Base-by-base conservation (phyloP, 2,113 vertebrate species). In the Gymnorhina tibicen region DNA sequence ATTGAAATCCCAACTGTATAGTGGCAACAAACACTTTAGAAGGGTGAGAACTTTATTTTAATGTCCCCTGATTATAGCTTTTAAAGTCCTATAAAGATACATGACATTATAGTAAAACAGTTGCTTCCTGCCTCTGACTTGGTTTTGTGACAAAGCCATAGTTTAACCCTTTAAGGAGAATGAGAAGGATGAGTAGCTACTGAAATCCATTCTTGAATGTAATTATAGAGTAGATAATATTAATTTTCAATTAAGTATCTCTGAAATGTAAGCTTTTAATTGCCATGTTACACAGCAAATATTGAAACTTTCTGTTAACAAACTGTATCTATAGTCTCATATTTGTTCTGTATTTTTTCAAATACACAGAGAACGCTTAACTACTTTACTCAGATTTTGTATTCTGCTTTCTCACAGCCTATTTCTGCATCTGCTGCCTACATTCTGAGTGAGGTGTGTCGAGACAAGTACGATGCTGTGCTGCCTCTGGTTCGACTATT, bases 371-470 rank as follows among this genome's bases (percentile, higher is more conserved):
- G 74, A 83, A 39, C 7, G 22, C 59, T 66, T 72, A 62, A 87
- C n/a, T 93, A 1, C 70, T 73, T 78, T 66, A 55, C 18, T 97
- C 16, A 35, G 50, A 21, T 89, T 94, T 79, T 6, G 19, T 14
- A 12, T 53, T 76, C 67, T 91, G 64, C 64, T 97, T 28, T 95
- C 42, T 92, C 87, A 46, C 97, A 99, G 99, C 99, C 99, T 2
- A 98, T 99, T 97, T 99, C 99, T 53, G 99, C 99, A 27, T 99
- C 99, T 80, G 98, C 99, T 96, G 99, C 99, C 73, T 99, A 99
- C 97, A 99, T 99, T 97, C 96, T 99, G 97, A 98, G 99, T 87
- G 99, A 99, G 96, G 98, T 99, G 74, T 99, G 98, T 97, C 97
- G 98, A 95, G 99, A 99, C 97, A 98, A 99, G 91, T 99, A 98